A percentile compares a stretch with the other conserved stretches of the same genome.
Conservation (phyloP, 2,888 invertebrate species). For the Salpingus planirostris region DNA sequence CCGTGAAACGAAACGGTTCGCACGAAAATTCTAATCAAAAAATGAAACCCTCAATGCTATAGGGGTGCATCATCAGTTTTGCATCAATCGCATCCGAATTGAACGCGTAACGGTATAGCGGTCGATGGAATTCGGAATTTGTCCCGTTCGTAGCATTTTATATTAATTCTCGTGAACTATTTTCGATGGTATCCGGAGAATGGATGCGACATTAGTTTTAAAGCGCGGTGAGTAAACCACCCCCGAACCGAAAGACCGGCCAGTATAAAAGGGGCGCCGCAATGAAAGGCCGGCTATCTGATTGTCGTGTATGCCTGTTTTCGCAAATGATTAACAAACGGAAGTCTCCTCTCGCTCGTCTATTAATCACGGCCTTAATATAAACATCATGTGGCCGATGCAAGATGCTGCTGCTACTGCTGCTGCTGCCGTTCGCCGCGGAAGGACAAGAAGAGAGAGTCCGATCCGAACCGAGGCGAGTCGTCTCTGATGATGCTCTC, state of each 20-base stretch:
- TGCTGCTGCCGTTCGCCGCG: no score
- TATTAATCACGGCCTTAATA: conserved; percentile 28
- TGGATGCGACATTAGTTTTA: conserved; percentile 8
- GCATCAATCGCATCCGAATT: no score
- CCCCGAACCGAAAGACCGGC: conserved; percentile 8
- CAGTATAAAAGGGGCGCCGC: conserved; percentile 5
- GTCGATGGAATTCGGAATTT: conserved; percentile 9
- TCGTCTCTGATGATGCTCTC: conserved; percentile 23
- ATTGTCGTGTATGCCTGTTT: conserved; percentile 16
- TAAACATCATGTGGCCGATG: conserved; percentile 27
- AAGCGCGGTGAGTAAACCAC: conserved; percentile 5
- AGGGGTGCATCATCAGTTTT: no score
- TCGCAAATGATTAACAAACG: conserved; percentile 25
- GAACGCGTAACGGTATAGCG: conserved; percentile 3
- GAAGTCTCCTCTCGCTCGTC: conserved; percentile 19
- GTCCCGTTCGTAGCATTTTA: conserved; percentile 10
- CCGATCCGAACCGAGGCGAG: conserved; percentile 10
- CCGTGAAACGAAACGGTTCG: no score
- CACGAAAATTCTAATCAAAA: conserved; percentile 12
- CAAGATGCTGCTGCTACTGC: conserved; percentile 18
- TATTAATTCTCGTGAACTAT: no score
- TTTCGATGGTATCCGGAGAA: conserved; percentile 11
- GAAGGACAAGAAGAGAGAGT: conserved; percentile 9
- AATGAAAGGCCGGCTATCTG: conserved; percentile 10
- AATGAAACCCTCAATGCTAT: background rate